Percentiles rank a stretch among this genome's conserved stretches.
Evolutionary conservation across 2,113 vertebrate species (phyloP).

Genomic region (Heterotis niloticus): DNA sequence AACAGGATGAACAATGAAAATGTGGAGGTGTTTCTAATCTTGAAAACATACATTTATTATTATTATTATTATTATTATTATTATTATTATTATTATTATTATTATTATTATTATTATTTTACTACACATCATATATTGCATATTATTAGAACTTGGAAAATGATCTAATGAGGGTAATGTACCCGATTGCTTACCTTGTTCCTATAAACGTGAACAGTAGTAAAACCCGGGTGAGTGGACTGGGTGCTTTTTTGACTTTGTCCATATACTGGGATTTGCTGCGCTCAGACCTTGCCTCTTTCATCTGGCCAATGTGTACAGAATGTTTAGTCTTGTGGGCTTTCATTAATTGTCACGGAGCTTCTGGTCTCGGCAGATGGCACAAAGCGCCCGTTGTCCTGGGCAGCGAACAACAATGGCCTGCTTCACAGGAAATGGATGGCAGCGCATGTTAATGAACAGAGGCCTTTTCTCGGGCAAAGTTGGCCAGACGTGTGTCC

Average conservation of each 20-base stretch:
- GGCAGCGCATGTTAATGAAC: constrained; percentile 62
- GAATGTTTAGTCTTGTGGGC: constrained; percentile 11
- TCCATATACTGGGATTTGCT: neutral
- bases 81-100: too few species aligned
- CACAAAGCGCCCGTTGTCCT: constrained; percentile 35
- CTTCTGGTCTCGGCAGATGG: constrained; percentile 31
- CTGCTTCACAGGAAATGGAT: constrained; percentile 59
- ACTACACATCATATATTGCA: too few species aligned
- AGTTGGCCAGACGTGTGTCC: constrained; percentile 55
- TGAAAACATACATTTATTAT: too few species aligned
- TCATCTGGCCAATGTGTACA: neutral
- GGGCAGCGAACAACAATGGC: constrained; percentile 51
- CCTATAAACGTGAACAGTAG: neutral
- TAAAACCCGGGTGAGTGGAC: neutral
- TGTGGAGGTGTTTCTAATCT: neutral
- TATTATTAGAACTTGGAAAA: too few species aligned
- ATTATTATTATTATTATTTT: too few species aligned
- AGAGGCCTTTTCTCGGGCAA: constrained; percentile 43
- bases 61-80: too few species aligned
- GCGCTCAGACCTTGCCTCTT: neutral
- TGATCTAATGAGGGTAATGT: neutral
- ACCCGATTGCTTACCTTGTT: neutral
- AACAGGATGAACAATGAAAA: neutral
- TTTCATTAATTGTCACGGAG: constrained; percentile 32
- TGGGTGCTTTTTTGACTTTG: neutral